Evolutionary conservation across 2,113 vertebrate genomes (phyloP).

Genomic region (Origma solitaria): DNA sequence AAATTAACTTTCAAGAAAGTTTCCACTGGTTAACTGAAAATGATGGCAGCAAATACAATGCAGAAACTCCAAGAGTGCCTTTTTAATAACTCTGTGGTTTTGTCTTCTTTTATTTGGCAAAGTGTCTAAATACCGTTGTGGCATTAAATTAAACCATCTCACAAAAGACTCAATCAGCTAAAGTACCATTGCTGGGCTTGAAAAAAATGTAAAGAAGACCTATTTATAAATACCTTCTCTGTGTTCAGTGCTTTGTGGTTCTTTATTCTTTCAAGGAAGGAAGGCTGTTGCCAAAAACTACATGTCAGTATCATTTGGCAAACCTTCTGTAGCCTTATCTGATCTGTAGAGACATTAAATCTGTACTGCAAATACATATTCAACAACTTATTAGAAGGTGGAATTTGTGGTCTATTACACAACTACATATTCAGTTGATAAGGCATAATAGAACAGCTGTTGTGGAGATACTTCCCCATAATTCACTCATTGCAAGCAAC

Average conservation of each 20-base stretch:
- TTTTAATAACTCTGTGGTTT: not conserved
- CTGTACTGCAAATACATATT: not conserved
- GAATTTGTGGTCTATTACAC: not conserved
- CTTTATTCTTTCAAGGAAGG: not conserved
- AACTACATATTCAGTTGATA: not conserved
- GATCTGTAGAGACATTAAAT: conserved; percentile 14
- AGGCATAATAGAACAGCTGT: not conserved
- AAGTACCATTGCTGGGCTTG: not conserved
- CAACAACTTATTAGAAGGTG: not conserved
- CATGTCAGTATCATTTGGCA: not conserved
- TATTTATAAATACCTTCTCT: conserved; percentile 23
- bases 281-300: not conserved
- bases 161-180: not conserved
- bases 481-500: not conserved
- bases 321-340: not conserved
- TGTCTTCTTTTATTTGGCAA: conserved; percentile 10
- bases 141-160: not conserved
- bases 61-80: not conserved
- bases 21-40: not conserved
- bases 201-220: not conserved
- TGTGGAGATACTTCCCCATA: not conserved
- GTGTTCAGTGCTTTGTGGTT: not conserved
- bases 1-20: not conserved
- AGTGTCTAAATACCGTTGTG: not conserved
- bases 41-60: not conserved